Base-by-base conservation (phyloP, 1,140 invertebrate genomes). In the Lepidurus couesii region DNA sequence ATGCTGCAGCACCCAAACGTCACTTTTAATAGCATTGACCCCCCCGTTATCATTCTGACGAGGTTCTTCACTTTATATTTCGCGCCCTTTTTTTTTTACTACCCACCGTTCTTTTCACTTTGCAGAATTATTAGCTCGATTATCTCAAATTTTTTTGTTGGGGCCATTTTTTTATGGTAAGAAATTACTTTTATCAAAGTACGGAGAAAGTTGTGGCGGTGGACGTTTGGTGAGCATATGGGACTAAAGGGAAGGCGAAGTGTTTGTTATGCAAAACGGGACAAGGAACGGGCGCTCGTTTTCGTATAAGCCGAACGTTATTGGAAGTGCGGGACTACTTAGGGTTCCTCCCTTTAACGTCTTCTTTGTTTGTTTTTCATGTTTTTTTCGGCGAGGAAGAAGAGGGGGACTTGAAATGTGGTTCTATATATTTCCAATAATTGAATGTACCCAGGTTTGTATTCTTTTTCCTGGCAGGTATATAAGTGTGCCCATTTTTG, bases 1-100 rank as follows among this genome's bases (percentile, higher is more conserved):
- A 65, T 65, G 53, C 53, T 65, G 53, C 53, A 65, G 53, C 53
- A 65, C 53, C 21, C 53, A 65, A 65, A 65, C 53, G 53, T 65
- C 53, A 65, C 53, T 21, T 65, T 65, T 65, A 65, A 65, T 65
- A 65, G 53, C 53, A 21, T 65, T 65, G 53, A 65, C 53, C 53
- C 21, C 21, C 53, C 53, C 53, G 53, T 65, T 65, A 65, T 13
- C 53, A 21, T 65, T 65, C 34, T 65, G 53, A 65, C 53, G 53
- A 16, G 53, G 21, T 21, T 13, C 53, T 7, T 65, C 53, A n/a
- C 21, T 65, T 65, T 65, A 21, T 21, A 65, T 21, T 65, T 65
- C 13, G 21, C 53, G 9, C 53, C 53, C 53, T n/a, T 65, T 65
- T 65, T n/a, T 65, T 65, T 34, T 34, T 34, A 34, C 34, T 34